Evolutionary conservation across 2,888 invertebrate species (phyloP).

Genomic region (Chymomyza fuscimana): DNA sequence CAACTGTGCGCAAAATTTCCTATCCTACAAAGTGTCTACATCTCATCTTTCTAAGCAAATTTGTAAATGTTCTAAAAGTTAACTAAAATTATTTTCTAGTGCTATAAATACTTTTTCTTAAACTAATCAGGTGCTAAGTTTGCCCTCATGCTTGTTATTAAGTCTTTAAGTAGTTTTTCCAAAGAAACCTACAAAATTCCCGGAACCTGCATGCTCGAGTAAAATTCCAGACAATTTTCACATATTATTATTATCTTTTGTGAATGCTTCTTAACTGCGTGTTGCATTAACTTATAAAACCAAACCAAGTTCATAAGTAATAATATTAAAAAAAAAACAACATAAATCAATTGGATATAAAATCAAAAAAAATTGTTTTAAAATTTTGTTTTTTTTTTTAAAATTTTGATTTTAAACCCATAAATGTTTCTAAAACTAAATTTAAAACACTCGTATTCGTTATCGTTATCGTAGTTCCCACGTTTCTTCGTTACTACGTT

Average conservation of each 20-base stretch:
- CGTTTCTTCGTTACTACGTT: slow-evolving; percentile 15
- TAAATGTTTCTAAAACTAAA: not conserved
- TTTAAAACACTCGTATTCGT: slow-evolving; percentile 25
- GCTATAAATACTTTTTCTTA: not conserved
- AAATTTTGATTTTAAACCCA: not conserved
- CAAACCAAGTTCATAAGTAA: not conserved
- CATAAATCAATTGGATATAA: not conserved
- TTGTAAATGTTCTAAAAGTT: not conserved
- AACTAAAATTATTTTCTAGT: not conserved
- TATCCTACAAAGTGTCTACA: not conserved
- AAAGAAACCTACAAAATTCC: not conserved
- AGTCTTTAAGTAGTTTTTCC: not conserved
- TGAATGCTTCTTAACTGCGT: slow-evolving; percentile 12
- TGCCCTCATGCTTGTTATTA: not conserved
- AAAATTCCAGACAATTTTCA: not conserved
- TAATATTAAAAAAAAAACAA: not conserved
- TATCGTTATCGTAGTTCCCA: slow-evolving; percentile 50
- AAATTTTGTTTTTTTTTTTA: not conserved
- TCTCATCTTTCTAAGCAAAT: no score
- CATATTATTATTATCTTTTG: slow-evolving; percentile 3
- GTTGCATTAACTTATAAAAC: slow-evolving; percentile 2
- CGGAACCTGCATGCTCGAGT: not conserved
- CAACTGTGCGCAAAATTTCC: not conserved
- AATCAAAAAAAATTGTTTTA: not conserved
- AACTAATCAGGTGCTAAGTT: not conserved